phyloP scores from a whole-genome alignment of 2,797 vertebrate species.

The Hybognathus amarus region DNA sequence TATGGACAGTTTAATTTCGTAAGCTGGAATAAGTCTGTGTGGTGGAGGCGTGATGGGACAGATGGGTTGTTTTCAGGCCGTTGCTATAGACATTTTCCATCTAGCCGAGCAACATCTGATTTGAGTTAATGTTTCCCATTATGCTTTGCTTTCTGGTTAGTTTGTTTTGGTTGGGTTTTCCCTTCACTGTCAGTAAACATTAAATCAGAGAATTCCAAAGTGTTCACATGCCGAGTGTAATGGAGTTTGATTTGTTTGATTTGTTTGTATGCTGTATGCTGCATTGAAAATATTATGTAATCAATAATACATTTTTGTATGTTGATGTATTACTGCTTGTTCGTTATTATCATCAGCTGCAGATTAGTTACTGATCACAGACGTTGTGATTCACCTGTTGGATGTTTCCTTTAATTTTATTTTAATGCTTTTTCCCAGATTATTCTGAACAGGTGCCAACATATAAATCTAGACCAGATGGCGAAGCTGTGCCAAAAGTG shows the following conservation, averaged over 20 bases:
- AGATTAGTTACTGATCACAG: not conserved
- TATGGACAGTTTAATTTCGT: not conserved
- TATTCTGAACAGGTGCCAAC: conserved; percentile 74
- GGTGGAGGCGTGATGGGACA: conserved; percentile 1
- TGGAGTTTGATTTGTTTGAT: not conserved
- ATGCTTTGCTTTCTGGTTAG: conserved; percentile 39
- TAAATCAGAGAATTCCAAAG: not conserved
- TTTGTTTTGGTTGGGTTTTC: conserved; percentile 38
- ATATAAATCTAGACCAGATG: conserved; percentile 66
- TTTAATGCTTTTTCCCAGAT: conserved; percentile 61
- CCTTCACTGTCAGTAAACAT: conserved; percentile 17
- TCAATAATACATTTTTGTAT: not conserved
- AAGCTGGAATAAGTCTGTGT: not conserved
- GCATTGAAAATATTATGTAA: not conserved
- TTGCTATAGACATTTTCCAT: conserved; percentile 68
- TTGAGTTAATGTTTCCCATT: conserved; percentile 57
- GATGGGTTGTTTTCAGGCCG: conserved; percentile 42
- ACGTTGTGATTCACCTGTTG: not conserved
- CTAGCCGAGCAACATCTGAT: conserved; percentile 71
- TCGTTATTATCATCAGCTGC: not conserved
- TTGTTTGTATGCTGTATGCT: not conserved
- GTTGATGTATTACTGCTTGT: not conserved
- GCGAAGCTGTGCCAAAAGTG: conserved; percentile 52
- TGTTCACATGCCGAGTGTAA: not conserved
- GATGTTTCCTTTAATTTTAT: not conserved